Evolutionary conservation across 2,113 vertebrate species (phyloP).

Genomic region (Varanus komodoensis): DNA sequence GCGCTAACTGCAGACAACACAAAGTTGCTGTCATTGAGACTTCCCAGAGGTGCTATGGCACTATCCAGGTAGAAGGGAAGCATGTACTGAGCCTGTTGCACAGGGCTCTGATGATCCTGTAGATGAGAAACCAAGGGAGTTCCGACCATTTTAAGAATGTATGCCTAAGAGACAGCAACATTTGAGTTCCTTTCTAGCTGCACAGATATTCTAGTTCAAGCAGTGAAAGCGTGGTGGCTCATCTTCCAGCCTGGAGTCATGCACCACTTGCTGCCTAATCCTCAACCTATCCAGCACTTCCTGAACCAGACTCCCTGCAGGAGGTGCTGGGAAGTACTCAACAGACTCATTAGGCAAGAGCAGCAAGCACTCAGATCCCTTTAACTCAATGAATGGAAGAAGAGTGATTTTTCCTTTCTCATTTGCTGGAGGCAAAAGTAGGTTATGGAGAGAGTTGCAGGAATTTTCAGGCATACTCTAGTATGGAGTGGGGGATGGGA

Average conservation of each 20-base stretch:
- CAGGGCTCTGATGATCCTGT: neutral
- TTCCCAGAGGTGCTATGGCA: neutral
- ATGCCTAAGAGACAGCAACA: neutral
- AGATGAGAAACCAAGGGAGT: neutral
- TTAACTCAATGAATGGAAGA: conserved; percentile 21
- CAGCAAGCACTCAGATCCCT: conserved; percentile 5
- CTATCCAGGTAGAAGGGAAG: neutral
- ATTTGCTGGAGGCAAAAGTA: conserved; percentile 37
- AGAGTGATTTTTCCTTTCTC: neutral
- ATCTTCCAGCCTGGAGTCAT: conserved; percentile 1
- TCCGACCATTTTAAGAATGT: conserved; percentile 1
- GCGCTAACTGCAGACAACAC: neutral
- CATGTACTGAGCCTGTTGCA: neutral
- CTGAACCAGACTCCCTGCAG: conserved; percentile 14
- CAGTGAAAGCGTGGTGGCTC: neutral
- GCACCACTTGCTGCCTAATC: neutral
- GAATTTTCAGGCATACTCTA: conserved; percentile 1
- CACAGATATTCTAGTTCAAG: neutral
- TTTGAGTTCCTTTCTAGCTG: neutral
- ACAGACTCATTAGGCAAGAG: conserved; percentile 27
- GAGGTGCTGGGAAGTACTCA: neutral
- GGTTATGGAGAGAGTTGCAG: conserved; percentile 24
- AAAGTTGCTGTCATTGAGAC: neutral
- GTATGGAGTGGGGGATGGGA: conserved; percentile 1
- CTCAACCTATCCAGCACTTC: neutral